Evolutionary conservation across 2,113 vertebrate species (phyloP), one percentile per base, ranked within the genome.

Genomic region (Cygnus buccinator): DNA sequence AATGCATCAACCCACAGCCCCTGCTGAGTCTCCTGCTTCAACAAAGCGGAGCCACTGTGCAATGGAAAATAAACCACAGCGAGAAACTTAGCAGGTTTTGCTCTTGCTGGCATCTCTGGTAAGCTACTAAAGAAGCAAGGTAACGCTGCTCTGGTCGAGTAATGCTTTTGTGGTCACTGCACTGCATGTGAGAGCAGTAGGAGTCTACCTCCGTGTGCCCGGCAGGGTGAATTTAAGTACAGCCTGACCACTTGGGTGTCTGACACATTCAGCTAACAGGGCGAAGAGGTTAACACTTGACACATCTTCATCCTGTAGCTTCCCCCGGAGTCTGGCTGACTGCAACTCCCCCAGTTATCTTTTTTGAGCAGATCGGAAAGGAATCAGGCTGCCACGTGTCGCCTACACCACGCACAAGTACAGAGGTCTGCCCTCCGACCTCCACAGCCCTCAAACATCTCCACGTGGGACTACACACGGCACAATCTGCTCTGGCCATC

Each of bases 111-210:
- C 3, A 1, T 19, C 63, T 76, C 61, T 1, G 1, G 31, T 14
- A 35, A 63, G 31, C 12, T 58, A 50, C 41, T 66, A 80, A 61
- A 90, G 37, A 13, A 77, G 29, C 25, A 59, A 72, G 25, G 35
- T 63, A 39, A 71, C 16, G 11, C 21, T 79, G 19, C 54, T 25
- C 10, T 19, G 41, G 37, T 57, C 2, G 1, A 6, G 23, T 84
- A 11, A 52, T 12, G 18, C 25, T 78, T 55, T 26, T 71, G 37
- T 11, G 35, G 46, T 26, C 43, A 63, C 23, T 9, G 5, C 19
- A 21, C 23, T 55, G 43, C 66, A n/a, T 3, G 5, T 2, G 58
- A 54, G 8, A 79, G 13, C 0, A 0, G 61, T 4, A 48, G 11
- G 41, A 57, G 29, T 29, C 61, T 54, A 39, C 29, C 61, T 5